Evolutionary conservation across 2,888 invertebrate species (phyloP).

Genomic region (Palloptera scutellata): DNA sequence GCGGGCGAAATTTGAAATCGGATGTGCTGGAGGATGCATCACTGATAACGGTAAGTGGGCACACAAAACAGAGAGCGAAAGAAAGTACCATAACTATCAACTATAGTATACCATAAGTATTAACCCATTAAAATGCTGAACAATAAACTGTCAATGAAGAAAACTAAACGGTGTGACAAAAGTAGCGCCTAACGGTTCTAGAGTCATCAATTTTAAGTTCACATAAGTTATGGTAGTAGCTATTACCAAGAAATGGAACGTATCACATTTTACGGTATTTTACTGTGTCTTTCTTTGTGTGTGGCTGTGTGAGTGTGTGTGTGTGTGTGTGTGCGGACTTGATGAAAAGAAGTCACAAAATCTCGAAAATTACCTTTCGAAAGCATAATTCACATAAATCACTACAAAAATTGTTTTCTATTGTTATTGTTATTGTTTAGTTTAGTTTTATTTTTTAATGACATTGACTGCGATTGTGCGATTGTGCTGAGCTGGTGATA

Average conservation of each 20-base stretch:
- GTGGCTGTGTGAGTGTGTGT: no score
- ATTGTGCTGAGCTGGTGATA: background rate
- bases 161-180: no score
- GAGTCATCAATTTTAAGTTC: no score
- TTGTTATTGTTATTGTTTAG: no score
- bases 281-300: background rate
- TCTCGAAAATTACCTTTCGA: no score
- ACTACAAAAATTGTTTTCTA: no score
- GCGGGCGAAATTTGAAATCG: slow-evolving; percentile 59
- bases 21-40: slow-evolving; percentile 62
- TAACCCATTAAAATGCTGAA: no score
- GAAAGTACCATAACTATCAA: background rate
- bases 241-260: background rate
- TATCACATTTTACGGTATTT: background rate
- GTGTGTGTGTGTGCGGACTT: no score
- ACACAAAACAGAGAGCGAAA: background rate
- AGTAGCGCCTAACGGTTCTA: no score
- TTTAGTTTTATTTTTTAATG: background rate
- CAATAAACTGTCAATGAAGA: no score
- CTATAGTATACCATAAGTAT: background rate
- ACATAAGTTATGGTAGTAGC: background rate
- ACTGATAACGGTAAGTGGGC: slow-evolving; percentile 57
- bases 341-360: no score
- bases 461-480: background rate
- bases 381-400: no score